Evolutionary conservation across 2,888 invertebrate species (phyloP).

Genomic region (Stenodema calcarata): DNA sequence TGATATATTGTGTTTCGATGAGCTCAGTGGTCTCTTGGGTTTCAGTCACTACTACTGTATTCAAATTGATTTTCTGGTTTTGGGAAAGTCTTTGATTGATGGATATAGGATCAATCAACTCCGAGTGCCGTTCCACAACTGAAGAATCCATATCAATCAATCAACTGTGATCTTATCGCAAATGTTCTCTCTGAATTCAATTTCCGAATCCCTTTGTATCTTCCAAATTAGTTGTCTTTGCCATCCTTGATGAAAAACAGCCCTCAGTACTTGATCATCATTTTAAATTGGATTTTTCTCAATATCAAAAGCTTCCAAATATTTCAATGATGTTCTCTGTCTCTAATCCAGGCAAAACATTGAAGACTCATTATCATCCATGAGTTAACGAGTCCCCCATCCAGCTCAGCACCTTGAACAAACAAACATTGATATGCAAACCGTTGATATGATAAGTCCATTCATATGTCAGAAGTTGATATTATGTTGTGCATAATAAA

Average conservation of each 20-base stretch:
- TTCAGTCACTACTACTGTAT: slow-evolving; percentile 51
- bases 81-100: slow-evolving; percentile 44
- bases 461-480: no score
- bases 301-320: background rate
- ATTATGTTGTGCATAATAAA: no score
- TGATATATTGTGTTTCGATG: slow-evolving; percentile 61
- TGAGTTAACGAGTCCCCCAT: background rate
- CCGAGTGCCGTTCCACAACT: slow-evolving; percentile 50
- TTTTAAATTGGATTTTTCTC: background rate
- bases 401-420: background rate
- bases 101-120: slow-evolving; percentile 40
- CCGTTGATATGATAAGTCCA: no score
- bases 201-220: background rate
- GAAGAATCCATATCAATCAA: slow-evolving; percentile 48
- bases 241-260: background rate
- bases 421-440: background rate
- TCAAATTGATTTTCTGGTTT: slow-evolving; percentile 38
- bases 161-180: background rate
- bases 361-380: background rate
- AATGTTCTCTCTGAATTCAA: background rate
- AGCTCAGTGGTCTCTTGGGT: slow-evolving; percentile 52
- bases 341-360: no score
- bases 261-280: background rate
- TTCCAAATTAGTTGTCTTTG: background rate
- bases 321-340: background rate